A percentile compares a stretch with the other conserved stretches of the same genome.
Evolutionary conservation across 2,888 invertebrate genomes (phyloP).

Genomic region (Agonopterix arenella): DNA sequence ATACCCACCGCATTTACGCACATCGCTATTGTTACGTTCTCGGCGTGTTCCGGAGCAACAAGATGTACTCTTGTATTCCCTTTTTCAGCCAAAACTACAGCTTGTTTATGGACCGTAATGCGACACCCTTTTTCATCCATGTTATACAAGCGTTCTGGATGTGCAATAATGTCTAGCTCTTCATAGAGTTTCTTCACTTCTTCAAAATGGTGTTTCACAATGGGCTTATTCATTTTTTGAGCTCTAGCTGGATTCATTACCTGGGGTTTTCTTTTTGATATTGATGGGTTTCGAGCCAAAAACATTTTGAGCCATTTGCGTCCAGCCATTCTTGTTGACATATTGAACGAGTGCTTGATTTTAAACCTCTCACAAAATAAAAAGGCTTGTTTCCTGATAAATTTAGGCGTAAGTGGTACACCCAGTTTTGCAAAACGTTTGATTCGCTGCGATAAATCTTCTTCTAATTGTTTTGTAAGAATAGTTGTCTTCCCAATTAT

Average conservation of each 20-base stretch:
- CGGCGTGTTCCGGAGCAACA: slow-evolving; percentile 10
- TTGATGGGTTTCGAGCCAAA: no score
- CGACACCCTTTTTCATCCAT: slow-evolving; percentile 5
- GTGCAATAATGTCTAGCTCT: background rate
- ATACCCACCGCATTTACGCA: slow-evolving; percentile 10
- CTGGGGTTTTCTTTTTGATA: slow-evolving; percentile 22
- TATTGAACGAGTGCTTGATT: no score
- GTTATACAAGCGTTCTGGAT: slow-evolving; percentile 1
- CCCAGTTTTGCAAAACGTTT: no score
- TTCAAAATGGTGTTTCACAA: slow-evolving; percentile 19
- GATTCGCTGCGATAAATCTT: no score
- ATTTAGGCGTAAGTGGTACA: no score
- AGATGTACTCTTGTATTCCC: slow-evolving; percentile 8
- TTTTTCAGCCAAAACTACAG: background rate
- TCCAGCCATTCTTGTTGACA: no score
- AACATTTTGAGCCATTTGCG: no score
- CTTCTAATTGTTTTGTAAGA: no score
- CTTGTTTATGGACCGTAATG: background rate
- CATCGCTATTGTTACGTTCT: slow-evolving; percentile 9
- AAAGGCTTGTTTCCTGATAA: no score
- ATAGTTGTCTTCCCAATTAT: no score
- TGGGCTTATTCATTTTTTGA: slow-evolving; percentile 21
- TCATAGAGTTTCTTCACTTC: background rate
- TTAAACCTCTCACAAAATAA: no score
- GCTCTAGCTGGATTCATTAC: slow-evolving; percentile 22